These are phyloP conservation scores for Ophiodon elongatus DNA, from an alignment of 2,113 vertebrate genomes.

Conservation along the genomic window DNA sequence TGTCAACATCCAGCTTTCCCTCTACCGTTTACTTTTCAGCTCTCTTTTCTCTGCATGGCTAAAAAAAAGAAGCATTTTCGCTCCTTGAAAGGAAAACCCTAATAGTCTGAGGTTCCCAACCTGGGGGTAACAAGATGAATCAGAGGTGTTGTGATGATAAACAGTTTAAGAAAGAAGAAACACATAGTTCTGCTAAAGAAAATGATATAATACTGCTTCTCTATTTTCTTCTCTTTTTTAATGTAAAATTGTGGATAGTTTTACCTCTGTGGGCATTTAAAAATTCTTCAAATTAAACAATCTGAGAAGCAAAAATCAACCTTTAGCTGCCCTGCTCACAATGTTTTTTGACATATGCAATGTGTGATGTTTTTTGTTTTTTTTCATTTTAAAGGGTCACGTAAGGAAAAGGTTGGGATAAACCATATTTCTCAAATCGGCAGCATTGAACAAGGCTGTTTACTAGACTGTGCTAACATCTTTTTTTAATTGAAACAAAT, in stretches of 20 bases:
- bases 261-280: background rate
- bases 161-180: background rate
- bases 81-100: constrained; percentile 2
- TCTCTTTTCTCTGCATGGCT: constrained; percentile 1
- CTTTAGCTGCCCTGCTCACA: constrained; percentile 5
- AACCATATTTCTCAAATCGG: background rate
- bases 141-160: background rate
- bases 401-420: background rate
- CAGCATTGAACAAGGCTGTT: constrained; percentile 7
- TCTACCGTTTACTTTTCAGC: background rate
- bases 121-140: background rate
- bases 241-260: constrained; percentile 15
- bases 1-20: background rate
- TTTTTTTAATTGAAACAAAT: background rate
- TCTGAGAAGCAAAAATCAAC: constrained; percentile 19
- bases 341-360: constrained; percentile 20
- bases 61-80: constrained; percentile 8
- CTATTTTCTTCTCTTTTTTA: background rate
- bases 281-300: background rate
- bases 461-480: background rate
- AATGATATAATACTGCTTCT: background rate
- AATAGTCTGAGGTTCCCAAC: constrained; percentile 5
- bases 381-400: background rate
- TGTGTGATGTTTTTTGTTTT: background rate
- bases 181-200: background rate